Evolutionary conservation across 2,888 invertebrate genomes (phyloP), one percentile per base, ranked within the genome.

Genomic region (Heliconius aoede): DNA sequence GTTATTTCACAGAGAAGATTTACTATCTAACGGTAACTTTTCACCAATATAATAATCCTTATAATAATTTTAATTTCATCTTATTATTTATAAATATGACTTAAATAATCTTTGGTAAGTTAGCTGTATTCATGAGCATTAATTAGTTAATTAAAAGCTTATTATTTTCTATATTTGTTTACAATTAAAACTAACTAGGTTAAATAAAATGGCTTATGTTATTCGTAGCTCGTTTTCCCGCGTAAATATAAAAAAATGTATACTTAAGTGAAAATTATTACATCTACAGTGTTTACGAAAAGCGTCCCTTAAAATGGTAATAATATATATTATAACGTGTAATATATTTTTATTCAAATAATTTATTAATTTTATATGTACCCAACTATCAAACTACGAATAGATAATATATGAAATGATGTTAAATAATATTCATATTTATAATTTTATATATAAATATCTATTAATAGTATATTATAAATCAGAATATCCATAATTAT

Each of bases 51-150:
- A 62, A 65, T 40, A 51, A 64, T 61, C 74, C 21, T 72, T 36
- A 36, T 26, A 68, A 21, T 73, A 69, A 28, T 55, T 13, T 36
- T 76, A 77, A 69, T 36, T 51, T 76, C n/a, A 61, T 51, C 30
- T 64, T 61, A 51, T 74, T 62, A 74, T 4, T 30, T 21, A 24
- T 60, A 55, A 73, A 73, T 73, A 60, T 73, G 68, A 78, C 76
- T 73, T 82, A 79, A 82, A 80, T 84, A 85, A 86, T 91, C 93
- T 94, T 94, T 94, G 93, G 93, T 92, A 90, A 87, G 85, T 88
- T 92, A 94, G 93, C 93, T 85, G 93, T 92, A 83, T 86, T 76
- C 86, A 86, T 87, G 88, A 90, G 88, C 88, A 89, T 91, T 88
- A 90, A 89, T 91, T 88, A 90, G 84, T 84, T 77, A 83, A 86